These are phyloP conservation scores for Amphiprion clarkii DNA, from an alignment of 2,797 vertebrate genomes.

Conservation along the genomic window DNA sequence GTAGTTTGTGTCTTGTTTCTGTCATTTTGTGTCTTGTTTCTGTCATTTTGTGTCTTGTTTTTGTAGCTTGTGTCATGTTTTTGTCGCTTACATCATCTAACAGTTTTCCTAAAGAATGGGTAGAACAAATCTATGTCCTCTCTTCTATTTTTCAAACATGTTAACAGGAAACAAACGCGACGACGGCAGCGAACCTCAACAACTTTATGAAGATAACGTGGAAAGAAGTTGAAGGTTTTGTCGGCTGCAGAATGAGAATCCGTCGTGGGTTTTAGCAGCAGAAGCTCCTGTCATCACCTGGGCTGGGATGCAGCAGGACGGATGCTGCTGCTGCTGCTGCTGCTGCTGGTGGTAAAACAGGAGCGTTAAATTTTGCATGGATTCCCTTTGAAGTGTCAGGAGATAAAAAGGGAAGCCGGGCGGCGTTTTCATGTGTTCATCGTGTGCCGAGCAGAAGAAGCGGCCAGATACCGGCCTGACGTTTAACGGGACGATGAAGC, in stretches of 20 bases:
- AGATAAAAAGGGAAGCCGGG: constrained; percentile 69
- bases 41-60: no score
- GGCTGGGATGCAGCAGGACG: constrained; percentile 36
- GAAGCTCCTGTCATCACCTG: constrained; percentile 31
- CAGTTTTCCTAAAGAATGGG: no score
- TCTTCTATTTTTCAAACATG: no score
- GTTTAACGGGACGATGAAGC: background rate
- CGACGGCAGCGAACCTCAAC: no score
- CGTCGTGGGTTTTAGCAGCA: constrained; percentile 6
- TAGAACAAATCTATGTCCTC: no score
- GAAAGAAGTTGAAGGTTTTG: no score
- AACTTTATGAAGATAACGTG: no score
- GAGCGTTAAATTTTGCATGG: constrained; percentile 70
- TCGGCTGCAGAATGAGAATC: constrained; percentile 8
- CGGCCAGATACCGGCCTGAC: constrained; percentile 16
- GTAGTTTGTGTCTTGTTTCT: no score
- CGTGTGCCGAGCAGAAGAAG: constrained; percentile 33
- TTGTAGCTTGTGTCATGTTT: no score
- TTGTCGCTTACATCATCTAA: no score
- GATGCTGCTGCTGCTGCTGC: constrained; percentile 30
- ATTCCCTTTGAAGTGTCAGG: constrained; percentile 78
- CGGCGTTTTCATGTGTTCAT: constrained; percentile 61
- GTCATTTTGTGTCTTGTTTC: no score
- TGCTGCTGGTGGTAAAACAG: constrained; percentile 59
- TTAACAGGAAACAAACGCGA: no score